Percentiles rank a stretch among this genome's conserved stretches.
phyloP scores from a whole-genome alignment of 2,888 invertebrate species.

The Chrysolina americana region DNA sequence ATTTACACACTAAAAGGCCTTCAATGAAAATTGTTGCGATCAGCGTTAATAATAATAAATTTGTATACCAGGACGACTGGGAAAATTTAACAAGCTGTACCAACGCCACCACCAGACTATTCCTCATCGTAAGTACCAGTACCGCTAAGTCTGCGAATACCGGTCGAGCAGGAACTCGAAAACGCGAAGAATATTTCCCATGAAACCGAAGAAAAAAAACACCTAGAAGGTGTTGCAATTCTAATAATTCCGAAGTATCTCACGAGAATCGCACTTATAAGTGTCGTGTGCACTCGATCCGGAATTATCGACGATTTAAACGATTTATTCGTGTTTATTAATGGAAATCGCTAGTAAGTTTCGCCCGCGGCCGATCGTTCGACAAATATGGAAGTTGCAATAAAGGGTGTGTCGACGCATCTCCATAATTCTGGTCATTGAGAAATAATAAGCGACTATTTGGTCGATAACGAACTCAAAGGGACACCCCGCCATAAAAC shows the following conservation, averaged over 20 bases:
- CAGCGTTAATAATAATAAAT: no score
- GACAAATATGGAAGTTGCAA: slow-evolving; percentile 17
- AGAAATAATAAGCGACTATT: slow-evolving; percentile 5
- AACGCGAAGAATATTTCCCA: slow-evolving; percentile 7
- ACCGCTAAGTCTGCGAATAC: slow-evolving; percentile 16
- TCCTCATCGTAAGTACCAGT: neutral
- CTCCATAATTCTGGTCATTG: neutral
- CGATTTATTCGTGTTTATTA: slow-evolving; percentile 28
- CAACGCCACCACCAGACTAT: neutral
- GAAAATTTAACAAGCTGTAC: no score
- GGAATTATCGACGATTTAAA: slow-evolving; percentile 34
- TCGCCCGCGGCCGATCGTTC: neutral
- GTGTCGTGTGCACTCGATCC: slow-evolving; percentile 14
- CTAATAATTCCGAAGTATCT: slow-evolving; percentile 34
- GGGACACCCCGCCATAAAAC: neutral
- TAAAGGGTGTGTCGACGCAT: slow-evolving; percentile 25
- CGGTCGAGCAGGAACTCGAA: slow-evolving; percentile 5
- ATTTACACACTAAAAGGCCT: no score
- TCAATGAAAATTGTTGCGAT: no score
- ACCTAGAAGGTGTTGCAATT: slow-evolving; percentile 13
- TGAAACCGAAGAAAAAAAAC: slow-evolving; percentile 17
- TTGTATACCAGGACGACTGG: no score
- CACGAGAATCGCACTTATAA: slow-evolving; percentile 37
- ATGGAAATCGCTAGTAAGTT: slow-evolving; percentile 28
- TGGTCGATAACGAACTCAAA: slow-evolving; percentile 5